Evolutionary conservation across 1,140 invertebrate species (phyloP).

Genomic region (Onthophagus taurus): DNA sequence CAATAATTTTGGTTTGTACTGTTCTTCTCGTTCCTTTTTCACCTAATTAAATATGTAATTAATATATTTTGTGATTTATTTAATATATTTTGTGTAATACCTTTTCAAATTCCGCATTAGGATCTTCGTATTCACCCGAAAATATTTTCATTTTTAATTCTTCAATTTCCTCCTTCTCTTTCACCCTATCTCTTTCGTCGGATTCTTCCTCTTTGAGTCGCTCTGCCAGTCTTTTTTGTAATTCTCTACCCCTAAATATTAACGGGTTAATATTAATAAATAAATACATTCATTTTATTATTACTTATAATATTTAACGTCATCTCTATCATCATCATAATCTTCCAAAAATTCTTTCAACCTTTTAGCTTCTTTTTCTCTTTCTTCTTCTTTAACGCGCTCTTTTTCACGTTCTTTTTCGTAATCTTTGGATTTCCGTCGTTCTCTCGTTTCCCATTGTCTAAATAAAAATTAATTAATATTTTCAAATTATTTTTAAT

Average conservation of each 20-base stretch:
- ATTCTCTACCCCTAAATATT: slow-evolving; percentile 65
- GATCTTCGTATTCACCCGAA: slow-evolving; percentile 70
- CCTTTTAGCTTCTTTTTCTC: slow-evolving; percentile 81
- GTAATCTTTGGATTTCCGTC: slow-evolving; percentile 86
- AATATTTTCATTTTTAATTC: slow-evolving; percentile 77
- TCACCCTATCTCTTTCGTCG: slow-evolving; percentile 79
- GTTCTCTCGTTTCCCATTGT: slow-evolving; percentile 89
- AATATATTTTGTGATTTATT: background rate
- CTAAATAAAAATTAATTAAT: slow-evolving; percentile 36
- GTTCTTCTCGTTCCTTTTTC: slow-evolving; percentile 67
- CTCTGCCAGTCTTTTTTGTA: slow-evolving; percentile 79
- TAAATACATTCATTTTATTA: background rate
- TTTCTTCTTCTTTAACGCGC: slow-evolving; percentile 70
- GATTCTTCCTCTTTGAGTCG: slow-evolving; percentile 85
- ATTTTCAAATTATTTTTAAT: too few relatives aligned
- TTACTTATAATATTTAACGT: slow-evolving; percentile 92
- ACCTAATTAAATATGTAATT: slow-evolving; percentile 39
- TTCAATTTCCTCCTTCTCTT: slow-evolving; percentile 88
- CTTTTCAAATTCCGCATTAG: slow-evolving; percentile 71
- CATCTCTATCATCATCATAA: slow-evolving; percentile 96
- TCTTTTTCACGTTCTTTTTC: slow-evolving; percentile 84
- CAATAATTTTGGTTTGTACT: slow-evolving; percentile 71
- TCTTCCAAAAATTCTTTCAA: slow-evolving; percentile 97
- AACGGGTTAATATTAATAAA: slow-evolving; percentile 14
- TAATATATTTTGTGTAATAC: slow-evolving; percentile 34